Conservation (phyloP, 2,113 vertebrate species). For the Coryphaenoides rupestris region DNA sequence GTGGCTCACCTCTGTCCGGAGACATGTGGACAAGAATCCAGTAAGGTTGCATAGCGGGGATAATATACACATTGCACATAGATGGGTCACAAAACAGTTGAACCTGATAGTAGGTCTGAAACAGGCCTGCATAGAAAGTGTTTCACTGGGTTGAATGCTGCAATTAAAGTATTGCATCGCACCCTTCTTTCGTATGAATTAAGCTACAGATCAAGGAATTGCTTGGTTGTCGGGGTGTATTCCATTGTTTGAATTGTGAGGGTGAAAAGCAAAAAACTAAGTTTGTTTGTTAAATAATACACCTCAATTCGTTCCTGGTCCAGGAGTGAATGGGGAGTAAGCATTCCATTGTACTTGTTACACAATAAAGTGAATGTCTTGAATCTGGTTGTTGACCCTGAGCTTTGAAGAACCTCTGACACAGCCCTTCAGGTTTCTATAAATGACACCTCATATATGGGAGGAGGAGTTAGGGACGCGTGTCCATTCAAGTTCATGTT, state of each 20-base stretch:
- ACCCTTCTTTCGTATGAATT: constrained; percentile 9
- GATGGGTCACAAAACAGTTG: constrained; percentile 20
- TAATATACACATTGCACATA: constrained; percentile 24
- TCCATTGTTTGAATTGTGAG: too few species aligned
- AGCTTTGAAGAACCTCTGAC: too few species aligned
- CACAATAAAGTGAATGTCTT: too few species aligned
- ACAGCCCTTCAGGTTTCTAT: too few species aligned
- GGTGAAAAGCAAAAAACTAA: too few species aligned
- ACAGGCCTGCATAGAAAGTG: constrained; percentile 22
- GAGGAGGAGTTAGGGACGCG: constrained; percentile 48
- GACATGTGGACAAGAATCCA: constrained; percentile 41
- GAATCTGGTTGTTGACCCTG: too few species aligned
- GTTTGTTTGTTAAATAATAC: too few species aligned
- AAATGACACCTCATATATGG: background rate
- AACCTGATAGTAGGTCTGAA: constrained; percentile 14
- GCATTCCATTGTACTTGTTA: too few species aligned
- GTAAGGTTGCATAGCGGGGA: constrained; percentile 29
- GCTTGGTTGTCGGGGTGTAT: background rate
- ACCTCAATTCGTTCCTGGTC: too few species aligned
- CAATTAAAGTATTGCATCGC: constrained; percentile 19
- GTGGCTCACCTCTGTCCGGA: constrained; percentile 34
- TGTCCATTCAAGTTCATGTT: constrained; percentile 60
- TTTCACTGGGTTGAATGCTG: constrained; percentile 15
- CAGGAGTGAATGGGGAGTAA: too few species aligned
- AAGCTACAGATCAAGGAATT: background rate